Percentiles rank a stretch among this genome's conserved stretches.
These are phyloP conservation scores for Trinectes maculatus DNA, from an alignment of 2,113 vertebrate species.

Conservation along the genomic window DNA sequence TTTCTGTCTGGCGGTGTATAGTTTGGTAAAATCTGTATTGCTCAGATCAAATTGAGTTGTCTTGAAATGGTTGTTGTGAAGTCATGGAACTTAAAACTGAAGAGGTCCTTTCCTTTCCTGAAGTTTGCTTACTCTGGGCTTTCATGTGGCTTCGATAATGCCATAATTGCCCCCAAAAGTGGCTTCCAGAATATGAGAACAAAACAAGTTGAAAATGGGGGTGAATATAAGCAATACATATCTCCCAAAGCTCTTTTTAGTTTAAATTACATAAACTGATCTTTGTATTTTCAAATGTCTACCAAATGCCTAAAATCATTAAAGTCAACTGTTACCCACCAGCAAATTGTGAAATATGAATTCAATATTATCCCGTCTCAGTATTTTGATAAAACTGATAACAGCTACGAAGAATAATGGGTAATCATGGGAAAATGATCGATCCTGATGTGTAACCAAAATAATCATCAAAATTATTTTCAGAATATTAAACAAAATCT, in stretches of 20 bases:
- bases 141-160: conserved; percentile 41
- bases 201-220: conserved; percentile 20
- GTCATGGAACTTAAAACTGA: conserved; percentile 1
- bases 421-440: conserved; percentile 4
- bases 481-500: conserved; percentile 1
- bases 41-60: background rate
- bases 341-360: conserved; percentile 10
- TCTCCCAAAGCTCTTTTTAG: conserved; percentile 1
- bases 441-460: conserved; percentile 2
- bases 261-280: conserved; percentile 10
- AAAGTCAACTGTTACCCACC: conserved; percentile 20
- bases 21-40: background rate
- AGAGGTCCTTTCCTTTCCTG: background rate
- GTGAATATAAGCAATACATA: conserved; percentile 8
- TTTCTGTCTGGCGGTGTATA: background rate
- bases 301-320: conserved; percentile 25
- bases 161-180: conserved; percentile 28
- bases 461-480: background rate
- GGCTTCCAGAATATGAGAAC: conserved; percentile 24
- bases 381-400: conserved; percentile 37
- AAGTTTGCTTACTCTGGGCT: conserved; percentile 13
- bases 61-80: conserved; percentile 15
- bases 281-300: conserved; percentile 15
- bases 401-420: conserved; percentile 38
- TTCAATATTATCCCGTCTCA: conserved; percentile 18